phyloP scores from a whole-genome alignment of 2,888 invertebrate species.

The Magallana nippona region DNA sequence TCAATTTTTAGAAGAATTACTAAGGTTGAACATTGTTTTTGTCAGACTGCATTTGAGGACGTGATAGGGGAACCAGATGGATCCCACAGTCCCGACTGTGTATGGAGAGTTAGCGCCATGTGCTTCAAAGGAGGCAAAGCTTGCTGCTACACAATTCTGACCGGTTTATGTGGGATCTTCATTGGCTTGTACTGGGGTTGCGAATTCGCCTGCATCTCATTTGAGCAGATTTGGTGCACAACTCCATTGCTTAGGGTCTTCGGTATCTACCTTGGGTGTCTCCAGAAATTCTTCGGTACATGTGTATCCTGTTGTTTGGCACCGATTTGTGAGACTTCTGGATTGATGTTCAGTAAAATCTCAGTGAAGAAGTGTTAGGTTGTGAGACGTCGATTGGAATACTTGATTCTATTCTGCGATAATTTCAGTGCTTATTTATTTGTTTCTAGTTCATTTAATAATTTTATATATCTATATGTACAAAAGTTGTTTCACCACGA shows the following conservation, averaged over 20 bases:
- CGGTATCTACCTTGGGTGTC: constrained; percentile 83
- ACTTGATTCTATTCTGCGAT: too few species aligned
- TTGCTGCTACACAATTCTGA: constrained; percentile 86
- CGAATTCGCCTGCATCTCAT: constrained; percentile 82
- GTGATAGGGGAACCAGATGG: constrained; percentile 72
- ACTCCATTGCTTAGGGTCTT: constrained; percentile 85
- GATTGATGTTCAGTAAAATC: constrained; percentile 53
- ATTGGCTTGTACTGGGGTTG: constrained; percentile 83
- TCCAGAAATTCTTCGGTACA: constrained; percentile 51
- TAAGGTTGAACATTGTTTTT: too few species aligned
- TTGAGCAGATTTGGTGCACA: constrained; percentile 85
- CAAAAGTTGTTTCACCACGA: too few species aligned
- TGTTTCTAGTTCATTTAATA: too few species aligned
- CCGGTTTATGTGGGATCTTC: constrained; percentile 85
- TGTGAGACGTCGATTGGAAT: too few species aligned
- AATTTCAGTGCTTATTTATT: too few species aligned
- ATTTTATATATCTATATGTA: too few species aligned
- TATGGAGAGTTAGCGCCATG: constrained; percentile 85
- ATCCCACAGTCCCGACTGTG: constrained; percentile 83
- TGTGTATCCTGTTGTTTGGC: constrained; percentile 56
- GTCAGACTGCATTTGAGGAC: constrained; percentile 58
- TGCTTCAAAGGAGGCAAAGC: constrained; percentile 85
- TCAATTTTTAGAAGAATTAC: too few species aligned
- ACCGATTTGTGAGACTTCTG: constrained; percentile 60
- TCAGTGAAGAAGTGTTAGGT: not conserved